phyloP scores from a whole-genome alignment of 2,113 vertebrate species.

The Epinephelus lanceolatus region DNA sequence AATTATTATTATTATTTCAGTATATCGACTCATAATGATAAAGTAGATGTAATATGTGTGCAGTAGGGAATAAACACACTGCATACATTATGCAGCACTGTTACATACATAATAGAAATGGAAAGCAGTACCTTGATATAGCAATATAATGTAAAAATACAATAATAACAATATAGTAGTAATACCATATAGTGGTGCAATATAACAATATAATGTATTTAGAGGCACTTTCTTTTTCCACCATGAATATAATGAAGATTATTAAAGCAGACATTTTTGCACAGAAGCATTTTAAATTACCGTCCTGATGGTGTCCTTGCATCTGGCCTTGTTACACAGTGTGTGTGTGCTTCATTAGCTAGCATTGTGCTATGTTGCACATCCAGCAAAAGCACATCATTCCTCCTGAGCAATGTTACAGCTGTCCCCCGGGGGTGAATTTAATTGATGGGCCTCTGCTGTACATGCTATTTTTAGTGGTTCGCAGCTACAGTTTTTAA shows the following conservation, averaged over 20 bases:
- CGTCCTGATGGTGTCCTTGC: constrained; percentile 46
- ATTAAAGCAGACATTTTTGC: not conserved
- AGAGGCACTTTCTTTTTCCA: no score
- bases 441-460: constrained; percentile 76
- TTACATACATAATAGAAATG: not conserved
- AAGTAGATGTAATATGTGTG: not conserved
- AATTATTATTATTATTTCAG: not conserved
- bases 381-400: constrained; percentile 57
- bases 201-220: not conserved
- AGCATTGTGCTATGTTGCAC: constrained; percentile 66
- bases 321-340: constrained; percentile 54
- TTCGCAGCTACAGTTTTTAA: constrained; percentile 74
- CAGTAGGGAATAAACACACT: not conserved
- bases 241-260: not conserved
- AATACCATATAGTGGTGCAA: not conserved
- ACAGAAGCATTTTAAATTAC: constrained; percentile 10
- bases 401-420: constrained; percentile 66
- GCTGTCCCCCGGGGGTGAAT: constrained; percentile 64
- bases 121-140: not conserved
- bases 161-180: not conserved
- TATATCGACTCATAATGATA: no score
- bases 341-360: constrained; percentile 70
- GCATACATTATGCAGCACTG: not conserved
- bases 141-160: not conserved
- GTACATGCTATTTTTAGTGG: constrained; percentile 76